phyloP scores from a whole-genome alignment of 2,113 vertebrate species.

The Gymnogyps californianus region DNA sequence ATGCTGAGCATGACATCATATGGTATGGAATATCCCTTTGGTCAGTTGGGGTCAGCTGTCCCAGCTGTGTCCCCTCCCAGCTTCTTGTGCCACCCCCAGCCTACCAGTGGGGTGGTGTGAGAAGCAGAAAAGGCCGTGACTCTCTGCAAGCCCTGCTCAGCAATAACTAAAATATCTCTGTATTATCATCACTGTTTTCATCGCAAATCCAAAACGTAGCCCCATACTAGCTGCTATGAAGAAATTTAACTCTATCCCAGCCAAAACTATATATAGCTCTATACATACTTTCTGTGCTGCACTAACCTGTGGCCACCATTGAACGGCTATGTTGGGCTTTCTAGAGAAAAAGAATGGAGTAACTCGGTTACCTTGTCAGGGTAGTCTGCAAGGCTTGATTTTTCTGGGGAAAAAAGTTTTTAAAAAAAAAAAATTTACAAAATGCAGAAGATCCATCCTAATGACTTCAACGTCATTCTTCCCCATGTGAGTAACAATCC shows the following conservation, averaged over 20 bases:
- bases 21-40: no score
- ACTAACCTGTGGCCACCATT: background rate
- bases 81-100: no score
- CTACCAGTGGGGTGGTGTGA: fast-evolving
- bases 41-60: no score
- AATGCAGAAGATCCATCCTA: background rate
- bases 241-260: background rate
- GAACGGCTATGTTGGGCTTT: background rate
- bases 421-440: background rate
- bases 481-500: background rate
- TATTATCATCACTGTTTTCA: background rate
- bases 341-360: background rate
- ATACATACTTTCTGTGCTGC: background rate
- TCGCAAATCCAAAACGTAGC: background rate
- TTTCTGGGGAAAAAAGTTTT: background rate
- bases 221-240: background rate
- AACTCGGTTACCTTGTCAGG: background rate
- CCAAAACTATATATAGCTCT: background rate
- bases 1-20: no score
- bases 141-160: background rate
- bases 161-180: background rate
- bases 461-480: background rate
- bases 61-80: no score
- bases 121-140: background rate
- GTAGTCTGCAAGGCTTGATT: background rate